Evolutionary conservation across 2,113 vertebrate species (phyloP).

Genomic region (Elgaria multicarinata): DNA sequence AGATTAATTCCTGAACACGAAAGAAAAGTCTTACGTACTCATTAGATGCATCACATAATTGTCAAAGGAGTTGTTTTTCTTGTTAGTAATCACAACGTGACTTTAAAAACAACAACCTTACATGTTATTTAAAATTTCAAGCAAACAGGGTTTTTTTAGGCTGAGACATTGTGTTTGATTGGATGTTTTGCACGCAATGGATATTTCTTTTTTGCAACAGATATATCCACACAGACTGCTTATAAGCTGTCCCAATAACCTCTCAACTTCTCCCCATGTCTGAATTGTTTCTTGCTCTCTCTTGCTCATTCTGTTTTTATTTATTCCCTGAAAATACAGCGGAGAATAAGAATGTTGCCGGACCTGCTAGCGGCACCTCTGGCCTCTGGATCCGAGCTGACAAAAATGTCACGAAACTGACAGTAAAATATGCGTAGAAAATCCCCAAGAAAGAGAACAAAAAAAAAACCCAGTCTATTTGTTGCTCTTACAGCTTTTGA

Average conservation of each 20-base stretch:
- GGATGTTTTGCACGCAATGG: background rate
- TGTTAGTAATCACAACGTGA: constrained; percentile 15
- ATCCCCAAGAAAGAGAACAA: constrained; percentile 72
- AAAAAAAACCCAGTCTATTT: constrained; percentile 67
- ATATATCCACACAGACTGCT: constrained; percentile 55
- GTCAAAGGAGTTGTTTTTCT: constrained; percentile 45
- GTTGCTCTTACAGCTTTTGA: constrained; percentile 62
- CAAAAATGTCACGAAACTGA: constrained; percentile 93
- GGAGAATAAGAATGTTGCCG: constrained; percentile 83
- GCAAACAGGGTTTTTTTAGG: background rate
- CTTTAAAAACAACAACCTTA: background rate
- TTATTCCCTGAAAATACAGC: constrained; percentile 85
- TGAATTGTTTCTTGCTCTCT: constrained; percentile 51
- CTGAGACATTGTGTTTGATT: constrained; percentile 9
- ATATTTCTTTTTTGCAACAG: constrained; percentile 25
- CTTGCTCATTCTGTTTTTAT: constrained; percentile 77
- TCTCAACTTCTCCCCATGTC: constrained; percentile 66
- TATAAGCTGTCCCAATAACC: constrained; percentile 72
- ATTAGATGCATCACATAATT: constrained; percentile 27
- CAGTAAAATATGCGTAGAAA: constrained; percentile 90
- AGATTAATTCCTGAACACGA: background rate
- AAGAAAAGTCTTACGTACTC: constrained; percentile 51
- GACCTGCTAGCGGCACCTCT: constrained; percentile 85
- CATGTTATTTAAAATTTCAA: background rate
- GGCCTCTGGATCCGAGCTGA: constrained; percentile 91